A percentile compares a stretch with the other conserved stretches of the same genome.
Evolutionary conservation across 2,113 vertebrate species (phyloP).

Genomic region (Pyxicephalus adspersus): DNA sequence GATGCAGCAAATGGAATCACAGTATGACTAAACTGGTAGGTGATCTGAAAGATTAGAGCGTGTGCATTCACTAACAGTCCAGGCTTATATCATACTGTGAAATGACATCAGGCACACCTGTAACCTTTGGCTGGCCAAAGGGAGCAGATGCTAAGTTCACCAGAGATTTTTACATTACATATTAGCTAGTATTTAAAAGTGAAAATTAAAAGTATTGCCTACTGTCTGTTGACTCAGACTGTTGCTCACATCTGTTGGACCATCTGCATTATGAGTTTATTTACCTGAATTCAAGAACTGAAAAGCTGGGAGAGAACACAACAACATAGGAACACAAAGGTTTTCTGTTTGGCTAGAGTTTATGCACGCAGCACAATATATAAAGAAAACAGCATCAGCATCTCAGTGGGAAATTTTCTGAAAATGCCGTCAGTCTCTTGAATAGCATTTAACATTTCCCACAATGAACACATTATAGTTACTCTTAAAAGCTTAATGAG

Average conservation of each 20-base stretch:
- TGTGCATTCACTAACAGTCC: constrained; percentile 75
- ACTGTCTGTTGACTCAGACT: constrained; percentile 92
- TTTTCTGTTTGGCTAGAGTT: constrained; percentile 93
- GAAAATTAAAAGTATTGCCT: constrained; percentile 87
- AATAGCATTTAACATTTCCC: constrained; percentile 88
- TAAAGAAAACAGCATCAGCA: constrained; percentile 99
- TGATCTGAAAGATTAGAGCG: constrained; percentile 81
- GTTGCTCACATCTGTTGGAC: constrained; percentile 99
- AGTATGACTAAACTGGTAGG: constrained; percentile 91
- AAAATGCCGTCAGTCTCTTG: constrained; percentile 92
- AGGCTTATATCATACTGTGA: constrained; percentile 82
- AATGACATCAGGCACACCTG: constrained; percentile 93
- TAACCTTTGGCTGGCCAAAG: constrained; percentile 93
- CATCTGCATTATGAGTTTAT: constrained; percentile 99
- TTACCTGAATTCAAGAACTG: constrained; percentile 98
- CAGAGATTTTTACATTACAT: constrained; percentile 84
- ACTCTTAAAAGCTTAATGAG: constrained; percentile 95
- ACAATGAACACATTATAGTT: constrained; percentile 91
- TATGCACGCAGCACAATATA: constrained; percentile 99
- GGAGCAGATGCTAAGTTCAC: constrained; percentile 90
- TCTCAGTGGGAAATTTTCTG: constrained; percentile 94
- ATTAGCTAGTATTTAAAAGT: constrained; percentile 89
- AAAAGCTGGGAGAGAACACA: constrained; percentile 91
- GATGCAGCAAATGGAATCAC: constrained; percentile 88
- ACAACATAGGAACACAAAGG: constrained; percentile 96